Base-by-base conservation (phyloP, 2,888 invertebrate genomes). In the Exocentrus adspersus region DNA sequence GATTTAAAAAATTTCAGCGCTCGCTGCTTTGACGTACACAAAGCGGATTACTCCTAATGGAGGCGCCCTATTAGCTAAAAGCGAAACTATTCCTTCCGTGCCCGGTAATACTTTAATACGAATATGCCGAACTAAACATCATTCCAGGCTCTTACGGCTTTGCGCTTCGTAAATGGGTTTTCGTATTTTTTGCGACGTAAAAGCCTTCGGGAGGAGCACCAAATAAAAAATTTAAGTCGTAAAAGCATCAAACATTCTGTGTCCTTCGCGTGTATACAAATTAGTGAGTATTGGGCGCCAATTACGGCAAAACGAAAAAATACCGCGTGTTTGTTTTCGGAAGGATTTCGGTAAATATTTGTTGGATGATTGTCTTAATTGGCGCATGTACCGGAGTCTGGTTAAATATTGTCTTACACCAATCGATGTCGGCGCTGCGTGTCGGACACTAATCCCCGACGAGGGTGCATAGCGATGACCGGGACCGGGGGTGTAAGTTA, bases 321-420 rank as follows among this genome's bases (percentile, higher is more conserved):
- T n/a, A n/a, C n/a, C n/a, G n/a, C n/a, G 14, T 37, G 37, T 37
- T 10, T 37, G 12, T 12, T 1, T 37, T 12, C 37, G 12, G n/a
- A 37, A 37, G 37, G 37, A 37, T 37, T 37, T 37, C 2, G 12
- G 14, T 37, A 37, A 37, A 37, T 37, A 37, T 37, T 37, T 10
- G 12, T n/a, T 20, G 17, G 20, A 51, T 17, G 32, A 16, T 30
- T n/a, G 30, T 19, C 24, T 56, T 45, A 45, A 57, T 45, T 46
- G 30, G 57, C 7, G 19, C 12, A 46, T 9, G 14, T 30, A 46
- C 46, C 32, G 17, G 28, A 28, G 46, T 32, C 46, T 57, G 56
- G 59, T 65, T 66, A 59, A 69, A 69, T 69, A 69, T 69, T 66
- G 62, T 65, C 51, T 63, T 64, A 62, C 64, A 62, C 66, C 58